phyloP scores from a whole-genome alignment of 37 sponge, comb jelly and placozoan genomes.

The Bolinopsis microptera region DNA sequence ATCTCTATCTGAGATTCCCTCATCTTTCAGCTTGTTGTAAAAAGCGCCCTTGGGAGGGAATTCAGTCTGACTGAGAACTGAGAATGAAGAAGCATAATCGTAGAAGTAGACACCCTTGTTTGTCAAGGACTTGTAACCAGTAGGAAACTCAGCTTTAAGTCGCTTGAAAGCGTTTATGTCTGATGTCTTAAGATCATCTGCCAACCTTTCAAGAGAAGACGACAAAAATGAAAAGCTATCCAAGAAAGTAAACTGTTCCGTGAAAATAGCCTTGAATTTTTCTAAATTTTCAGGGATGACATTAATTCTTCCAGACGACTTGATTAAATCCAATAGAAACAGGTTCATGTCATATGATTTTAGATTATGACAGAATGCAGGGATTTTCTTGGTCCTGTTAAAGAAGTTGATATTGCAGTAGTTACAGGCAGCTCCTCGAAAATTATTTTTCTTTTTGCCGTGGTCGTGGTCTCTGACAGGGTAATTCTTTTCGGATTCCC shows the following conservation, averaged over 20 bases:
- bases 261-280: conserved; percentile 37
- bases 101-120: conserved; percentile 56
- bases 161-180: neutral
- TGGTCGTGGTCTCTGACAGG: conserved; percentile 46
- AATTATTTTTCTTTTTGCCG: conserved; percentile 9
- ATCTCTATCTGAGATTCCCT: conserved; percentile 16
- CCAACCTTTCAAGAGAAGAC: neutral
- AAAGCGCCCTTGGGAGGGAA: conserved; percentile 52
- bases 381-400: conserved; percentile 46
- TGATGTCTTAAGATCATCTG: neutral
- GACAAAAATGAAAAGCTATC: conserved; percentile 49
- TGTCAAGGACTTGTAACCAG: neutral
- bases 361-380: conserved; percentile 31
- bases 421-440: conserved; percentile 41
- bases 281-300: conserved; percentile 30
- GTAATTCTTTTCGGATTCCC: conserved; percentile 40
- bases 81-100: conserved; percentile 13
- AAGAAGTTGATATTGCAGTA: conserved; percentile 40
- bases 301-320: neutral
- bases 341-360: conserved; percentile 24
- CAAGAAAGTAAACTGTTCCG: conserved; percentile 35
- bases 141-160: neutral
- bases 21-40: neutral
- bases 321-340: conserved; percentile 9
- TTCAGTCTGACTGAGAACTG: neutral